Percentiles rank a stretch among this genome's conserved stretches.
Conservation (phyloP, 2,888 invertebrate genomes). For the Drosophila maculinotata region DNA sequence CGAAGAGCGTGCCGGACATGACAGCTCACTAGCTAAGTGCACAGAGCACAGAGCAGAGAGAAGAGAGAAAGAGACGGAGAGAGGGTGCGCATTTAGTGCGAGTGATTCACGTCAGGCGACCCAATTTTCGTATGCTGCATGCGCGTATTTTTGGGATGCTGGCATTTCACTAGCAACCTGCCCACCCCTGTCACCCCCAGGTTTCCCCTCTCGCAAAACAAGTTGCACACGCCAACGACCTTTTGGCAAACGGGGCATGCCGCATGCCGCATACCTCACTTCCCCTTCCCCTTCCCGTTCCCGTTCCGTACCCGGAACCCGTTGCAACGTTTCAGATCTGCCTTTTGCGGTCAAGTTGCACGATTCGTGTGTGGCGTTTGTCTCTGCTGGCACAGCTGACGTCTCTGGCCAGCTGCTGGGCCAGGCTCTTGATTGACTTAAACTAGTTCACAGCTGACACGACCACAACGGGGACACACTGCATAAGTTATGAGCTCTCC, state of each 20-base stretch:
- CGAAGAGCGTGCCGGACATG: constrained; percentile 68
- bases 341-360: constrained; percentile 73
- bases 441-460: constrained; percentile 70
- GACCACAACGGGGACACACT: constrained; percentile 32
- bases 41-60: no score
- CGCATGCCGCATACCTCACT: constrained; percentile 33
- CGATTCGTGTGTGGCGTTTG: constrained; percentile 18
- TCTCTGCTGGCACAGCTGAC: constrained; percentile 30
- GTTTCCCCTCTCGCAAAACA: constrained; percentile 25
- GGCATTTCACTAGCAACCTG: constrained; percentile 66
- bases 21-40: constrained; percentile 41
- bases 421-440: constrained; percentile 71
- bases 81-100: constrained; percentile 24
- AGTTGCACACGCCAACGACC: constrained; percentile 72
- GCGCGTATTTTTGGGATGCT: constrained; percentile 73
- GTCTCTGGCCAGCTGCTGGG: constrained; percentile 34
- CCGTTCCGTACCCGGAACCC: constrained; percentile 9
- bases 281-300: constrained; percentile 14
- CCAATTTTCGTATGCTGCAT: constrained; percentile 59
- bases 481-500: constrained; percentile 54
- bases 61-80: constrained; percentile 6
- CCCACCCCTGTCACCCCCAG: constrained; percentile 13
- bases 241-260: constrained; percentile 61
- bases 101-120: constrained; percentile 68
- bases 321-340: no score